Evolutionary conservation across 2,797 vertebrate species (phyloP).

Genomic region (Rhinogobio ventralis): DNA sequence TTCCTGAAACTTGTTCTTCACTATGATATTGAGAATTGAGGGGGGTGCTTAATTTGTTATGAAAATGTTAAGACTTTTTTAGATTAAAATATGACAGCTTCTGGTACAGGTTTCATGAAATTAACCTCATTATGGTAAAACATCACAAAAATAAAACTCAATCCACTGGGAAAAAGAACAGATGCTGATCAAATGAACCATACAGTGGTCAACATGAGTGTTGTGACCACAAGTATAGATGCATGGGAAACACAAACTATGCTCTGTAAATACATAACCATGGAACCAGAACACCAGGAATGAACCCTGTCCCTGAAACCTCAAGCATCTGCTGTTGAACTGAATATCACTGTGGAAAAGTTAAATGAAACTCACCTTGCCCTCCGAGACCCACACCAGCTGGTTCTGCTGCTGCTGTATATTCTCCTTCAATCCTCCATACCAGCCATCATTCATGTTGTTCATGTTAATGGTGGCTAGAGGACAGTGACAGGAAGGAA

Average conservation of each 20-base stretch:
- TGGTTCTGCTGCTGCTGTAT: constrained; percentile 98
- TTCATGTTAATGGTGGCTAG: constrained; percentile 97
- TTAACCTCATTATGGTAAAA: background rate
- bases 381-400: constrained; percentile 98
- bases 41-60: background rate
- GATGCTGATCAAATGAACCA: constrained; percentile 13
- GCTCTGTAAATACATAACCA: background rate
- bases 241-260: background rate
- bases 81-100: background rate
- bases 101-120: background rate
- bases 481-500: background rate
- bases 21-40: background rate
- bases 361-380: constrained; percentile 85
- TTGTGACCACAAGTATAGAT: constrained; percentile 9
- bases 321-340: background rate
- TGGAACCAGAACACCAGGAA: background rate
- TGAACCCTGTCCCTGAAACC: background rate
- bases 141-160: background rate
- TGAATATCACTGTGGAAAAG: background rate
- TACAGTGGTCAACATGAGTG: background rate
- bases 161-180: background rate
- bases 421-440: constrained; percentile 92
- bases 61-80: background rate
- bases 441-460: constrained; percentile 98
- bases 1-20: background rate